Evolutionary conservation across 2,888 invertebrate genomes (phyloP).

Genomic region (Napeogenes sylphis): DNA sequence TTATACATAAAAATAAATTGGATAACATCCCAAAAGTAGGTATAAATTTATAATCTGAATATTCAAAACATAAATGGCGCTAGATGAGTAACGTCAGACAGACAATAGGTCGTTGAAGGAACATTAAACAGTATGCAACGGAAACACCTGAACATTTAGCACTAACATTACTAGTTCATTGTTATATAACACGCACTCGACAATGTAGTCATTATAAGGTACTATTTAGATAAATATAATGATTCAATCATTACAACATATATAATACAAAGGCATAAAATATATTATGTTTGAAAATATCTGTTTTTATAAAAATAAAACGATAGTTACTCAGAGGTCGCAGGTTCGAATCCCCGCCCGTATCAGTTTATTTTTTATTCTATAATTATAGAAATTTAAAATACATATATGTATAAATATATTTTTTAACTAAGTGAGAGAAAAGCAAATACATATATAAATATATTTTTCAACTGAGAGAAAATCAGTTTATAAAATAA

Average conservation of each 20-base stretch:
- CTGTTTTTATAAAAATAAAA: too few species aligned
- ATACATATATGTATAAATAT: too few species aligned
- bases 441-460: too few species aligned
- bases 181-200: neutral
- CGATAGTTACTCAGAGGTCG: too few species aligned
- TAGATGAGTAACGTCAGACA: constrained; percentile 7
- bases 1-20: too few species aligned
- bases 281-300: too few species aligned
- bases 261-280: neutral
- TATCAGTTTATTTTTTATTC: too few species aligned
- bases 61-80: neutral
- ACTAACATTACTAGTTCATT: neutral
- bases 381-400: too few species aligned
- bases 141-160: constrained; percentile 19
- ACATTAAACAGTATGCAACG: constrained; percentile 7
- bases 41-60: neutral
- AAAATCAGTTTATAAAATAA: neutral
- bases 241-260: neutral
- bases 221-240: neutral
- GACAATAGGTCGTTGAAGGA: constrained; percentile 16
- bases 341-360: too few species aligned
- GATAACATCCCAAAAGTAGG: neutral
- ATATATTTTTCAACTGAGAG: too few species aligned
- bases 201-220: neutral
- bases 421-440: too few species aligned